Evolutionary conservation across 2,888 invertebrate genomes (phyloP).

Genomic region (Ceriagrion tenellum): DNA sequence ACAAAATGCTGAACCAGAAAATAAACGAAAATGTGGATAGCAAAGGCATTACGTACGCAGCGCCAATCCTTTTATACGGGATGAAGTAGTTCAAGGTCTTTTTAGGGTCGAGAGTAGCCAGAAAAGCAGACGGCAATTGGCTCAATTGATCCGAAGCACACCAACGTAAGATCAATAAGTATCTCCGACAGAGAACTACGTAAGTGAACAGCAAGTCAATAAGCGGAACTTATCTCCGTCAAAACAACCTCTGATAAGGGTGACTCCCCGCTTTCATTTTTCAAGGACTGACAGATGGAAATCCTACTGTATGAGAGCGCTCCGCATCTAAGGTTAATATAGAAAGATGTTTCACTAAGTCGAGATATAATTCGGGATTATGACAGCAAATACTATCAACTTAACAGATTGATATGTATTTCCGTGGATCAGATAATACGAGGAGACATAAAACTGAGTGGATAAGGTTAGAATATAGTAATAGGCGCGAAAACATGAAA

Average conservation of each 20-base stretch:
- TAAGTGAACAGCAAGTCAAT: neutral
- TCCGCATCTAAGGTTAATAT: too few relatives aligned
- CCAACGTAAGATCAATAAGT: slow-evolving; percentile 19
- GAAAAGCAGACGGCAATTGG: slow-evolving; percentile 43
- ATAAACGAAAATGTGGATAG: neutral
- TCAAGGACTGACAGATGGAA: neutral
- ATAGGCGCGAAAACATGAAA: too few relatives aligned
- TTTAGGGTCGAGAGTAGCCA: neutral
- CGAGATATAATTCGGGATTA: too few relatives aligned
- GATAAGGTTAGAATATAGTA: too few relatives aligned
- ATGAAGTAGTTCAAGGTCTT: slow-evolving; percentile 58
- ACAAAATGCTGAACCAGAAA: neutral
- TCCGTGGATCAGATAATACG: too few relatives aligned
- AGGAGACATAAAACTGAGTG: too few relatives aligned
- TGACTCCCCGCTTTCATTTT: neutral
- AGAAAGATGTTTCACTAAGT: too few relatives aligned
- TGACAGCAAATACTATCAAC: too few relatives aligned
- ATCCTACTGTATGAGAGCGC: neutral
- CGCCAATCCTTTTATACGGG: neutral
- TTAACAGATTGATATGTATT: too few relatives aligned
- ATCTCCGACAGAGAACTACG: neutral
- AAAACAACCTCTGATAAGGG: neutral
- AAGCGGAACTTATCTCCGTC: neutral
- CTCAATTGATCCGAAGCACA: slow-evolving; percentile 51
- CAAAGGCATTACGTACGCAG: neutral